Conservation (phyloP, 2,888 invertebrate species). For the Horisme vitalbata region DNA sequence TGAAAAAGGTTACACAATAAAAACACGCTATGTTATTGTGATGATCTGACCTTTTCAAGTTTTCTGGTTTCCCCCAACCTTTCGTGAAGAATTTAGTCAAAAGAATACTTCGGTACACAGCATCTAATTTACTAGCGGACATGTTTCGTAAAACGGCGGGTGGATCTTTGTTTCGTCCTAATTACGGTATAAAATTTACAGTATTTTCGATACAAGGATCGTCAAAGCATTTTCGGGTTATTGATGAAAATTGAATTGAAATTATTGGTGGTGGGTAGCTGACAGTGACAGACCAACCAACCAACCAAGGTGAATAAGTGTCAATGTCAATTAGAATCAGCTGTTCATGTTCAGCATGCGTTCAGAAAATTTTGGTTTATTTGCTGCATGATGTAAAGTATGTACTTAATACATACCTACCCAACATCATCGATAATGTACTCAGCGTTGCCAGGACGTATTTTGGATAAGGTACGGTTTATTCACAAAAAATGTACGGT, state of each 20-base stretch:
- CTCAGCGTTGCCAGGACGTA: too few species aligned
- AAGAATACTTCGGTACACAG: constrained; percentile 92
- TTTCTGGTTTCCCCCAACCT: constrained; percentile 98
- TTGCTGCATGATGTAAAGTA: too few species aligned
- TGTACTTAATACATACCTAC: too few species aligned
- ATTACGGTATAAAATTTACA: constrained; percentile 36
- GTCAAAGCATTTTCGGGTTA: constrained; percentile 56
- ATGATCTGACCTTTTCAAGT: constrained; percentile 88
- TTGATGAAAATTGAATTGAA: constrained; percentile 12
- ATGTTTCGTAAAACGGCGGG: constrained; percentile 57
- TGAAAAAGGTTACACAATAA: constrained; percentile 39
- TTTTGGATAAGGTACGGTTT: too few species aligned
- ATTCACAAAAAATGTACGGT: too few species aligned
- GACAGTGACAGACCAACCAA: background rate
- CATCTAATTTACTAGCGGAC: constrained; percentile 87
- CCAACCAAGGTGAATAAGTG: too few species aligned
- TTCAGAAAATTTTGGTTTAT: constrained; percentile 4
- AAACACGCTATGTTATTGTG: constrained; percentile 14
- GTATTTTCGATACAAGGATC: constrained; percentile 21
- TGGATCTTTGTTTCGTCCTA: constrained; percentile 32
- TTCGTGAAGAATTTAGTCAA: constrained; percentile 96
- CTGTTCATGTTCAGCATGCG: constrained; percentile 32
- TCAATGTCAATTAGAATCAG: constrained; percentile 15
- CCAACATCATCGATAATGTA: too few species aligned
- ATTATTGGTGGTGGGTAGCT: background rate